These are phyloP conservation scores for Proisotoma minuta DNA, from an alignment of 2,888 invertebrate species.

Conservation along the genomic window DNA sequence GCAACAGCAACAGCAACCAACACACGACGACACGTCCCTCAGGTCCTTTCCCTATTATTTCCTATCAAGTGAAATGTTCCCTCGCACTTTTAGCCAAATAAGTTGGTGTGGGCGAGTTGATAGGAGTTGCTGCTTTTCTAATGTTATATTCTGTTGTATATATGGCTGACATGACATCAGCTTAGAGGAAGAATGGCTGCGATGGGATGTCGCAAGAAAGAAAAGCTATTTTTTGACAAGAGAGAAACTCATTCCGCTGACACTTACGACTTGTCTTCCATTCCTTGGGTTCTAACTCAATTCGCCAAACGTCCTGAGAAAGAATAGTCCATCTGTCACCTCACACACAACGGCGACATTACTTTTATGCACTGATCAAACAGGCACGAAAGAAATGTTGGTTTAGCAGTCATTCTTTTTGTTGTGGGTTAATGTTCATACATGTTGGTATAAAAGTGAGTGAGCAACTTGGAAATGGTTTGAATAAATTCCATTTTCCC, in stretches of 20 bases:
- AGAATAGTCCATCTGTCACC: slow-evolving; percentile 18
- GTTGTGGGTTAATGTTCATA: too few relatives aligned
- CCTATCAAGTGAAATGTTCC: neutral
- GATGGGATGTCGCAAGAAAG: neutral
- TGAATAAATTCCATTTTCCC: neutral
- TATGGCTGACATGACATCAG: too few relatives aligned
- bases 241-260: slow-evolving; percentile 14
- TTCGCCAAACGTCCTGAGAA: slow-evolving; percentile 8
- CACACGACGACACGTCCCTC: neutral
- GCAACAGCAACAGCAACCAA: too few relatives aligned
- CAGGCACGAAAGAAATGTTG: too few relatives aligned
- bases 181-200: neutral
- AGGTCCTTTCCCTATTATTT: neutral
- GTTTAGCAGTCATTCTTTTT: too few relatives aligned
- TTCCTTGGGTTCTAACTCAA: slow-evolving; percentile 14
- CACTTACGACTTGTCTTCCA: slow-evolving; percentile 18
- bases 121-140: too few relatives aligned
- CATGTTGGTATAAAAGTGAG: too few relatives aligned
- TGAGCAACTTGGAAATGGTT: too few relatives aligned
- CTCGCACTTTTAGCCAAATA: too few relatives aligned
- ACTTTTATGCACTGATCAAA: slow-evolving; percentile 18
- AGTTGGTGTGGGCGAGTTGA: too few relatives aligned
- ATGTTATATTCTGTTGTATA: too few relatives aligned
- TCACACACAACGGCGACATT: neutral
- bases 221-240: slow-evolving; percentile 14